Conservation (phyloP, 2,888 invertebrate species). For the Lithophane leautieri region DNA sequence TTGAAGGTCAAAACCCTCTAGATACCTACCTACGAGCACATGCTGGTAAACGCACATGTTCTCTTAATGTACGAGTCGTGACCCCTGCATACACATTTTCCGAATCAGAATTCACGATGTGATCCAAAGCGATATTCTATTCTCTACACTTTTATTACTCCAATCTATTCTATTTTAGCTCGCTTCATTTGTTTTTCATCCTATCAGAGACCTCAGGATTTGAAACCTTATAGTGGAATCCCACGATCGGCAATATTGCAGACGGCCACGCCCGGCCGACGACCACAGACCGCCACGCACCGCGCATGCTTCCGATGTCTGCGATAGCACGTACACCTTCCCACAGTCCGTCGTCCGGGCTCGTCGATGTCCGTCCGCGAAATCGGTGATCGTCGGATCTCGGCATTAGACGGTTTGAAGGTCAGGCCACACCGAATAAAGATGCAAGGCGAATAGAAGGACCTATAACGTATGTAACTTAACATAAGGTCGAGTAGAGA, state of each 20-base stretch:
- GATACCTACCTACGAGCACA: neutral
- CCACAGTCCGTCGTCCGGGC: too few species aligned
- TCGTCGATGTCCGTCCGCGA: too few species aligned
- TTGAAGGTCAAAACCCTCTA: slow-evolving; percentile 6
- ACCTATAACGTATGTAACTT: too few species aligned
- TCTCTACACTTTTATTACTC: too few species aligned
- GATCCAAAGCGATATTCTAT: neutral
- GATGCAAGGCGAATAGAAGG: neutral
- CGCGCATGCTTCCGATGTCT: too few species aligned
- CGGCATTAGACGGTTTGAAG: slow-evolving; percentile 9
- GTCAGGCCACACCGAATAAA: neutral
- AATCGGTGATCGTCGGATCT: too few species aligned
- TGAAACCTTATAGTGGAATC: too few species aligned
- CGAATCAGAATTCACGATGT: slow-evolving; percentile 39
- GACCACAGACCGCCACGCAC: too few species aligned
- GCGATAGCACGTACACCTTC: too few species aligned
- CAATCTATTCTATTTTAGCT: too few species aligned
- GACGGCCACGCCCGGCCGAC: too few species aligned
- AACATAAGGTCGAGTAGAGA: neutral
- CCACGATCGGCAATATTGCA: too few species aligned
- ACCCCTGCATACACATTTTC: slow-evolving; percentile 17
- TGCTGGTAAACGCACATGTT: slow-evolving; percentile 15
- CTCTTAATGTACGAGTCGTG: slow-evolving; percentile 23
- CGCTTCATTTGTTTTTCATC: slow-evolving; percentile 37
- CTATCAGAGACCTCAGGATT: slow-evolving; percentile 6